These are phyloP conservation scores for Alaudala cheleensis DNA, from an alignment of 2,113 vertebrate species.

Conservation along the genomic window DNA sequence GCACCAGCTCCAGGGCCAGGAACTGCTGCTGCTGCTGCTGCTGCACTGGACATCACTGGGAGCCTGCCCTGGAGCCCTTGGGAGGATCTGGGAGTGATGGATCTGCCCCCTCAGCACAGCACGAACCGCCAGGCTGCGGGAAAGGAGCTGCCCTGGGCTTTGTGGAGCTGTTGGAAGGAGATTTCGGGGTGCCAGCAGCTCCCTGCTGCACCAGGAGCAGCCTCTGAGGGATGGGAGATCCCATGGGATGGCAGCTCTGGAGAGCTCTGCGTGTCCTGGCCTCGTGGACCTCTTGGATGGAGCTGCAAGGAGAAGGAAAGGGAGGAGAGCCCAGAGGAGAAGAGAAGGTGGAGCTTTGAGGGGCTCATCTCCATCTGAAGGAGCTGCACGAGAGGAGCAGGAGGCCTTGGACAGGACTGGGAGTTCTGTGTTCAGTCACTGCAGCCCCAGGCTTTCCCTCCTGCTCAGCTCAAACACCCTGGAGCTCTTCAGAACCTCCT, in stretches of 20 bases:
- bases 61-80: not conserved
- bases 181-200: not conserved
- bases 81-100: not conserved
- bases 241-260: not conserved
- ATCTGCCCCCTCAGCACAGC: too few relatives aligned
- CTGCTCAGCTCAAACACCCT: not conserved
- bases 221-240: accelerated
- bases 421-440: not conserved
- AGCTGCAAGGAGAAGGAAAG: not conserved
- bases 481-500: not conserved
- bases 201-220: not conserved
- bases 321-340: not conserved
- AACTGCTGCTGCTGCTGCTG: not conserved
- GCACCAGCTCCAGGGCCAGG: not conserved
- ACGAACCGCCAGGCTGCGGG: too few relatives aligned
- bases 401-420: not conserved
- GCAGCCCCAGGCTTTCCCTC: not conserved
- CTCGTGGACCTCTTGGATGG: not conserved
- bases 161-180: not conserved
- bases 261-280: not conserved
- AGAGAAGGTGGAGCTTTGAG: not conserved
- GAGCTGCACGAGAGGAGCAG: not conserved
- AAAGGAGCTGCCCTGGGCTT: not conserved
- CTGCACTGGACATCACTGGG: not conserved
- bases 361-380: not conserved